Evolutionary conservation across 2,888 invertebrate species (phyloP).

Genomic region (Drosophila mimica): DNA sequence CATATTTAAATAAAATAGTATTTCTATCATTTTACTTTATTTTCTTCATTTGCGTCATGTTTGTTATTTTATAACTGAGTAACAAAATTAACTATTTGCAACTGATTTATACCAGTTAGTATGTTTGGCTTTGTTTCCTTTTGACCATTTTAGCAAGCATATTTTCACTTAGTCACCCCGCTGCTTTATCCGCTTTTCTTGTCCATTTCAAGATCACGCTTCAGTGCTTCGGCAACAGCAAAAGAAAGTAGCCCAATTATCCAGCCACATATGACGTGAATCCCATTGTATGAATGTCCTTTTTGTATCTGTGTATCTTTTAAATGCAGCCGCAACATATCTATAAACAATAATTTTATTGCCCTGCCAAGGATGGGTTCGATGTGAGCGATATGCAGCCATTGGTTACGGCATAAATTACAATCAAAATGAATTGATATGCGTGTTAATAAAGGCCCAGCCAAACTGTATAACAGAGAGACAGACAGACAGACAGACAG

Average conservation of each 20-base stretch:
- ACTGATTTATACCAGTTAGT: constrained; percentile 1
- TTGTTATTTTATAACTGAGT: not conserved
- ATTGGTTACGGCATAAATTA: constrained; percentile 84
- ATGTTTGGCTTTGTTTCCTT: not conserved
- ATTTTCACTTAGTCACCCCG: constrained; percentile 1
- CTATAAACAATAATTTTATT: constrained; percentile 78
- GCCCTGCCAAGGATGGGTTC: constrained; percentile 30
- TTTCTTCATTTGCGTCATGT: not conserved
- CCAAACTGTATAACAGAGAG: constrained; percentile 18
- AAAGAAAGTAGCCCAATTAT: constrained; percentile 57
- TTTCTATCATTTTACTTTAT: not conserved
- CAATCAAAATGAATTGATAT: constrained; percentile 81
- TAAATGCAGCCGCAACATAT: constrained; percentile 76
- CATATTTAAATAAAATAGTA: not conserved
- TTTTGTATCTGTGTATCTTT: constrained; percentile 52
- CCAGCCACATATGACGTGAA: constrained; percentile 56
- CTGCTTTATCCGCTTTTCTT: not conserved
- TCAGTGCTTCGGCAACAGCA: constrained; percentile 35
- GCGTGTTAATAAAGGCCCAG: constrained; percentile 74
- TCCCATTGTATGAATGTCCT: constrained; percentile 15
- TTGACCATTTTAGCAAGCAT: not conserved
- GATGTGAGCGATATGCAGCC: constrained; percentile 79
- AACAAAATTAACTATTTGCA: not conserved
- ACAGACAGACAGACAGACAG: not conserved
- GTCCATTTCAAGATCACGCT: constrained; percentile 48